Base-by-base conservation (phyloP, 2,113 vertebrate species). In the Lepisosteus osseus region DNA sequence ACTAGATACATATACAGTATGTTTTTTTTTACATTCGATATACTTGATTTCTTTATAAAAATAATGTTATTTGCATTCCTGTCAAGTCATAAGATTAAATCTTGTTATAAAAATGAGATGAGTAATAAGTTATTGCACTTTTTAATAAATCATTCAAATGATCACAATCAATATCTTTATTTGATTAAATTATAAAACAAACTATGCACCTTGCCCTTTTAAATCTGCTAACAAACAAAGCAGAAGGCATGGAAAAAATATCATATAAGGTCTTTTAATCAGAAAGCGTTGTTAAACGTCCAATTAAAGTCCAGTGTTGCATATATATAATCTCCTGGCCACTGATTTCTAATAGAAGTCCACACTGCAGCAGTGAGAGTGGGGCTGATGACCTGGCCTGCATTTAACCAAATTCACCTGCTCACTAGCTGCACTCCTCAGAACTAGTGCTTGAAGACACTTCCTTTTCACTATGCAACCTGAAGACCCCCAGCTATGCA, bases 91-190 rank as follows among this genome's bases (percentile, higher is more conserved):
- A 69, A 65, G 84, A 83, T 83, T 76, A 82, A 86, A 86, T 68
- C 65, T 78, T 74, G 76, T 87, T 86, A 87, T 66, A 86, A 83
- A 68, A 85, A 74, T 86, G 81, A 88, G 85, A 86, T 84, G 79
- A 84, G 84, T 47, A 75, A 81, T 76, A 41, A 29, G 69, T 92
- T 90, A 90, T 90, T 90, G 87, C 86, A 90, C 91, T 72, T 78
- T 82, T 72, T 62, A 71, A 68, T 66, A 80, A 77, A 85, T 80
- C 72, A 83, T 78, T 76, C 62, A 68, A 76, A 73, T 65, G 73
- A 69, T 75, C 42, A 72, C 68, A 71, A 70, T 68, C 11, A 59
- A 4, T 81, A 54, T 62, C 70, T 70, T 79, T 80, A 68, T 72
- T 41, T 70, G 79, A 85, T 81, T 77, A 82, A 76, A 61, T 65